Conservation (phyloP, 2,888 invertebrate genomes). For the Rhorus exstirpatorius region DNA sequence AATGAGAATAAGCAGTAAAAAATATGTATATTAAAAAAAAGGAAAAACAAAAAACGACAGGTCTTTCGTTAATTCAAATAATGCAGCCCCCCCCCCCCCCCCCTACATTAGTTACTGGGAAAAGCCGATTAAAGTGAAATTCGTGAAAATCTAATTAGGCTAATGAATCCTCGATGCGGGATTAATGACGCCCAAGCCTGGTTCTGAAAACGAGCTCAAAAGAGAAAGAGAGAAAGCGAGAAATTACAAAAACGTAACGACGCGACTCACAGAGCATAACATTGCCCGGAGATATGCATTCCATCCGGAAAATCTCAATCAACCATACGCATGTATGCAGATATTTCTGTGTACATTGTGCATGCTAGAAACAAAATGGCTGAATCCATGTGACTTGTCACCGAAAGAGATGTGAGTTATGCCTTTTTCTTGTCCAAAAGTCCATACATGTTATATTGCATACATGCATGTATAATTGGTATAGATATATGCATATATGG, state of each 20-base stretch:
- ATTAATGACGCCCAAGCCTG: not conserved
- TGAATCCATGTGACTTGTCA: too few species aligned
- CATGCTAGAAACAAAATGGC: too few species aligned
- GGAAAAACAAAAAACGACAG: not conserved
- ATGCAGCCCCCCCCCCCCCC: too few species aligned
- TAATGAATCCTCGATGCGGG: constrained; percentile 16
- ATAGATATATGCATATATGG: too few species aligned
- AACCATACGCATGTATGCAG: too few species aligned
- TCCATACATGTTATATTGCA: too few species aligned
- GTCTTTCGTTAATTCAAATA: not conserved
- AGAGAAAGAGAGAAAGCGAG: not conserved
- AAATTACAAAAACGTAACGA: not conserved
- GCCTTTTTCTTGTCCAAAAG: too few species aligned
- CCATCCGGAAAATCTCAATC: too few species aligned
- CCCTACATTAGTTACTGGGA: not conserved
- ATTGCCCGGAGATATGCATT: not conserved
- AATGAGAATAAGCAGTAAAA: not conserved
- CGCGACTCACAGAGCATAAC: too few species aligned
- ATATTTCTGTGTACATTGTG: too few species aligned
- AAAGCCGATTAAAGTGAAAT: constrained; percentile 14
- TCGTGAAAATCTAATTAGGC: constrained; percentile 32
- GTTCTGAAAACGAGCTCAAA: constrained; percentile 1
- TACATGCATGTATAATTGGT: too few species aligned
- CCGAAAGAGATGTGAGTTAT: too few species aligned
- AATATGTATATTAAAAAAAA: not conserved